Percentiles rank a stretch among this genome's conserved stretches.
Conservation (phyloP, 2,797 vertebrate genomes). For the Anolis apletophallus region DNA sequence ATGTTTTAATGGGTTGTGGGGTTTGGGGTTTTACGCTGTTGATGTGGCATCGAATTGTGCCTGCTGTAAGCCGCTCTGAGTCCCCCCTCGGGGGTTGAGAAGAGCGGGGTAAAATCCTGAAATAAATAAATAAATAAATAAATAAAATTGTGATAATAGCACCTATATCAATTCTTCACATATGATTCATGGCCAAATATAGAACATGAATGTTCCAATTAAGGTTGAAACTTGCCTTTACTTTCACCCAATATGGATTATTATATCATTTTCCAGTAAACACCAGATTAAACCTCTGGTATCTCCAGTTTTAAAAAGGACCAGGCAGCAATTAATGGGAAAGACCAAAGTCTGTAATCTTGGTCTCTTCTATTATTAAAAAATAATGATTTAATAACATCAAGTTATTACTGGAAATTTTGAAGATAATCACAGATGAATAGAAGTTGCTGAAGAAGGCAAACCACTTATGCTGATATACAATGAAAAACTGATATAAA, state of each 20-base stretch:
- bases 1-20: no score
- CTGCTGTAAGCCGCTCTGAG: no score
- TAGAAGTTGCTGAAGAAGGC: background rate
- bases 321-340: background rate
- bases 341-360: no score
- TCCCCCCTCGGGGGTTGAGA: no score
- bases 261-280: background rate
- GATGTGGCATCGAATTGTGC: no score
- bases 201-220: background rate
- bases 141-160: no score
- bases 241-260: background rate
- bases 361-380: constrained; percentile 46
- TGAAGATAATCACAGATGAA: background rate
- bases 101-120: no score
- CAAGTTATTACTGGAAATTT: constrained; percentile 43
- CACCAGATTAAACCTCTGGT: background rate
- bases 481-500: background rate
- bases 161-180: no score
- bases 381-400: constrained; percentile 7
- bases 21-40: no score
- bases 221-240: background rate
- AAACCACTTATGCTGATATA: background rate
- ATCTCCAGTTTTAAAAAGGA: background rate
- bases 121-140: no score
- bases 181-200: background rate